Evolutionary conservation across 2,888 invertebrate genomes (phyloP).

Genomic region (Zonitis immaculata): DNA sequence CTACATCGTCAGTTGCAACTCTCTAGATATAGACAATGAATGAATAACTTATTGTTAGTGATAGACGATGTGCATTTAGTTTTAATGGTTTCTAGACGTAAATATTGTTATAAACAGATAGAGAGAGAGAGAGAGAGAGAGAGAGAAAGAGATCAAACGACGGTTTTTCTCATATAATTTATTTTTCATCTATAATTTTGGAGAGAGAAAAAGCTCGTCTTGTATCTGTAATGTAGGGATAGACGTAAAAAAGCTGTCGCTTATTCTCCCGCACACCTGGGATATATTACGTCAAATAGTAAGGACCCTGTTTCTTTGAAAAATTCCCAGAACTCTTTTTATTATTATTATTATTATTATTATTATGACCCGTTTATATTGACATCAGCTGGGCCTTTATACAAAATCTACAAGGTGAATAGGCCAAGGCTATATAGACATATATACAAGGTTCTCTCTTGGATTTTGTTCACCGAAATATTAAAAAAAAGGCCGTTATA

Average conservation of each 20-base stretch:
- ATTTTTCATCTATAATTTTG: too few relatives aligned
- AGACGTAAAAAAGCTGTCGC: slow-evolving; percentile 4
- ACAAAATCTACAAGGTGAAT: slow-evolving; percentile 1
- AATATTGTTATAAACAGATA: neutral
- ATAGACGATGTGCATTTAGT: neutral
- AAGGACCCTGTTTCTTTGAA: neutral
- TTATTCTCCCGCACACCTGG: slow-evolving; percentile 16
- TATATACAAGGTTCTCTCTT: too few relatives aligned
- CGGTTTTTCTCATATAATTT: too few relatives aligned
- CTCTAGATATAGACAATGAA: too few relatives aligned
- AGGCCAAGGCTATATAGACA: slow-evolving; percentile 1
- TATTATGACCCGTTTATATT: neutral
- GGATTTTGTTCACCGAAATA: too few relatives aligned
- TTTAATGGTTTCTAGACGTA: neutral
- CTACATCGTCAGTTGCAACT: neutral
- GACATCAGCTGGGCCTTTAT: slow-evolving; percentile 1
- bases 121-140: too few relatives aligned
- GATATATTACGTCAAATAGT: slow-evolving; percentile 7
- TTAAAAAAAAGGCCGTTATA: neutral
- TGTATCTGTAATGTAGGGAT: slow-evolving; percentile 4
- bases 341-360: neutral
- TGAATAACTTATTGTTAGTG: neutral
- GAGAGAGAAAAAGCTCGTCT: neutral
- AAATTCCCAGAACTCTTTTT: slow-evolving; percentile 1
- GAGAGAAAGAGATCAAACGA: neutral